Conservation (phyloP, 2,888 invertebrate species). For the Trimorus sp. region DNA sequence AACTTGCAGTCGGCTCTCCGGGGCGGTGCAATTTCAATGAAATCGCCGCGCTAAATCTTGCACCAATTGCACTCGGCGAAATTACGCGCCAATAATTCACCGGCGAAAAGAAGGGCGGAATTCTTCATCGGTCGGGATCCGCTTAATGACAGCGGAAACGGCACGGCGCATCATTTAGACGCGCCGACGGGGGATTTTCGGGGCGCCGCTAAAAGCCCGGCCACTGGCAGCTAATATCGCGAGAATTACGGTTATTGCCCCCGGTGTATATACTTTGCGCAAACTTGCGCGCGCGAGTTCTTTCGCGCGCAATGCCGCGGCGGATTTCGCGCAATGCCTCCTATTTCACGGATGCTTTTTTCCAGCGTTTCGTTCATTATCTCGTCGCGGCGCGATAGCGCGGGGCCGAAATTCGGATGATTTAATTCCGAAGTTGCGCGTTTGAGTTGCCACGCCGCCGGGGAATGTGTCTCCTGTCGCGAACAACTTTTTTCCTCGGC, state of each 20-base stretch:
- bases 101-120: not conserved
- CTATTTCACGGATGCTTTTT: slow-evolving; percentile 72
- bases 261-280: slow-evolving; percentile 70
- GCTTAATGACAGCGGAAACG: slow-evolving; percentile 38
- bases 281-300: slow-evolving; percentile 68
- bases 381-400: slow-evolving; percentile 27
- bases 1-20: too few species aligned
- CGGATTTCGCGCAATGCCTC: slow-evolving; percentile 72
- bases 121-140: slow-evolving; percentile 22
- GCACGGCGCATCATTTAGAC: slow-evolving; percentile 45
- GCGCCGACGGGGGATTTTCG: slow-evolving; percentile 50
- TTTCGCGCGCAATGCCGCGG: slow-evolving; percentile 58
- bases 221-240: slow-evolving; percentile 75
- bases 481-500: slow-evolving; percentile 4
- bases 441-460: not conserved
- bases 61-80: slow-evolving; percentile 33
- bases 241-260: slow-evolving; percentile 79
- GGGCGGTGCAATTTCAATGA: slow-evolving; percentile 13
- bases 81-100: slow-evolving; percentile 37
- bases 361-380: slow-evolving; percentile 50
- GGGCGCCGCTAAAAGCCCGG: slow-evolving; percentile 17
- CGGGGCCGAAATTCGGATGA: slow-evolving; percentile 32
- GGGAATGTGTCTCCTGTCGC: slow-evolving; percentile 1
- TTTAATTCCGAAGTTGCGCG: slow-evolving; percentile 3
- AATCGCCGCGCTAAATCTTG: slow-evolving; percentile 33